Base-by-base conservation (phyloP, 2,113 vertebrate species). In the Tympanuchus pallidicinctus region DNA sequence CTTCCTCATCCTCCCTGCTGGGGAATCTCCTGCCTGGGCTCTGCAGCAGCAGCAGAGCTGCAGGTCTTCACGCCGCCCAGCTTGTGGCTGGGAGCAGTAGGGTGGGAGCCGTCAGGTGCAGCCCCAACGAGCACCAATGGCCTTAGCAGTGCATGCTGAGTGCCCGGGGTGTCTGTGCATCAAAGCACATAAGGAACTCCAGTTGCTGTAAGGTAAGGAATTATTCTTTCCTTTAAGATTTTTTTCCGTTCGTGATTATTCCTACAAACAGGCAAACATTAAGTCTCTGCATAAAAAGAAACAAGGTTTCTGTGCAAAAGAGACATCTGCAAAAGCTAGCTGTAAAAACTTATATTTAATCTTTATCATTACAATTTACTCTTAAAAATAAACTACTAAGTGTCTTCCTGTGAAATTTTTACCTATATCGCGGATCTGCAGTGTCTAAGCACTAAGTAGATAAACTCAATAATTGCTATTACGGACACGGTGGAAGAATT, bases 81-180 rank as follows among this genome's bases (percentile, higher is more conserved):
- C 32, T 30, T 40, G 2, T 1, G n/a, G 34, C 73, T 59, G 3
- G 2, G 18, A 34, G 67, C 54, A 64, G 67, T 36, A 38, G 84
- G 54, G 89, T 79, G 64, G 27, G 59, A 82, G 50, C 66, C 66
- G n/a, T 4, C 38, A 82, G 66, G 67, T 87, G 15, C 59, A 77
- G 54, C 56, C 89, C 52, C 63, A 70, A 42, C n/a, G 63, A 21
- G 64, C 42, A 86, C 6, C 22, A 10, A 74, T 93, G 94, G 89
- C 93, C 72, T 69, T 86, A 42, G 75, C 66, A 22, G 87, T 79
- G 6, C 32, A 10, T 20, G 34, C 56, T 77, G 85, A 56, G 85
- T 91, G 56, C 75, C 82, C 61, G 79, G 63, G 65, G 93, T 92
- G 61, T 74, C 57, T 91, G 85, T 75, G 91, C 82, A 65, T 74